A percentile compares a stretch with the other conserved stretches of the same genome.
Conservation (phyloP, 2,888 invertebrate species). For the Chrysodeixis includens region DNA sequence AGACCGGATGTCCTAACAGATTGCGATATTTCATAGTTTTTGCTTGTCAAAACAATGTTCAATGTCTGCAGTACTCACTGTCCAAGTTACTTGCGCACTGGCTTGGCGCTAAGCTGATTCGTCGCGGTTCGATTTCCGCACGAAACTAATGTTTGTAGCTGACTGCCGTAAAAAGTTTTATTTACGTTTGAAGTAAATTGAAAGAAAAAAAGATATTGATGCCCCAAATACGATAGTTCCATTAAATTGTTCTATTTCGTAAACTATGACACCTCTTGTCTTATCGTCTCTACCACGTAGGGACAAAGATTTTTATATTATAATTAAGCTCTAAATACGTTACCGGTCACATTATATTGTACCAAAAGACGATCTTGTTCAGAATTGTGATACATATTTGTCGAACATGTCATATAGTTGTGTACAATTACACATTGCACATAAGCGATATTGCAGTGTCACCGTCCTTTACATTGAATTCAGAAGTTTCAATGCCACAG, state of each 20-base stretch:
- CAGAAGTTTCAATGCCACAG: too few species aligned
- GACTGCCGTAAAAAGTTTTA: not conserved
- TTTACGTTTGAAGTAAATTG: not conserved
- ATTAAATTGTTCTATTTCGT: not conserved
- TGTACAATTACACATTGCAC: too few species aligned
- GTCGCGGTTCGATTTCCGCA: conserved; percentile 1
- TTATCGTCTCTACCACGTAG: too few species aligned
- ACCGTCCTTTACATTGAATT: too few species aligned
- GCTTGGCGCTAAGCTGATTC: not conserved
- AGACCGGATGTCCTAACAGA: conserved; percentile 35
- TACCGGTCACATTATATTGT: not conserved
- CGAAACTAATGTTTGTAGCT: not conserved
- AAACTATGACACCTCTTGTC: too few species aligned
- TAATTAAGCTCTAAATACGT: too few species aligned
- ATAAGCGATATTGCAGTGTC: too few species aligned
- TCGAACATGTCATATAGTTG: too few species aligned
- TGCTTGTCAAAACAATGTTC: conserved; percentile 11
- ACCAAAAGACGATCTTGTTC: not conserved
- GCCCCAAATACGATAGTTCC: not conserved
- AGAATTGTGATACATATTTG: too few species aligned
- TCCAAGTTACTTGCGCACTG: not conserved
- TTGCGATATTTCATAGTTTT: conserved; percentile 33
- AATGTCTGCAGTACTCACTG: not conserved
- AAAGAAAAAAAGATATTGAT: not conserved
- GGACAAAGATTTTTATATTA: too few species aligned